Evolutionary conservation across 2,888 invertebrate genomes (phyloP).

Genomic region (Ellobium chinense): DNA sequence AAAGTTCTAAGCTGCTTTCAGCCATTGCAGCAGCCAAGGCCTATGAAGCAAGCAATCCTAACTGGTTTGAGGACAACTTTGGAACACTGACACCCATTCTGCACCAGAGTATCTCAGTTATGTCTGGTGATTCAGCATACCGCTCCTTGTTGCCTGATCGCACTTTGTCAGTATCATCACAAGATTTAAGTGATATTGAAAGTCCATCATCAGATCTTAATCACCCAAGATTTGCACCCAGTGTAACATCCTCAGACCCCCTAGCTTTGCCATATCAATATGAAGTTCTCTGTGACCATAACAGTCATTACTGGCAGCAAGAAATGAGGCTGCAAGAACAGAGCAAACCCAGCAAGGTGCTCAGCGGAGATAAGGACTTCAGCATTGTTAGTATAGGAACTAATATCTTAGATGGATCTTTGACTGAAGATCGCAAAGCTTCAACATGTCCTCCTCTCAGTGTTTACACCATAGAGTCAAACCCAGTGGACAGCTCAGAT

Average conservation of each 20-base stretch:
- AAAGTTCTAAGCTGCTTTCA: neutral
- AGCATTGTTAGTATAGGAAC: neutral
- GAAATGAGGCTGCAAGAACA: neutral
- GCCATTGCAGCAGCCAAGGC: neutral
- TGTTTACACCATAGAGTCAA: too few species aligned
- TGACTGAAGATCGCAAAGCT: neutral
- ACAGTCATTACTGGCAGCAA: neutral
- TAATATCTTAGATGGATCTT: neutral
- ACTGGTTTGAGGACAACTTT: constrained; percentile 9
- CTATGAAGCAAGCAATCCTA: constrained; percentile 15
- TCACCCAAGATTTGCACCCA: neutral
- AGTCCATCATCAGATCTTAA: neutral
- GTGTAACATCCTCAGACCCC: neutral
- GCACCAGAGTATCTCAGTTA: neutral
- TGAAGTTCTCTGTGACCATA: neutral
- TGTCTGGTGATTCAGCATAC: neutral
- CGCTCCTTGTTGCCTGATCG: neutral
- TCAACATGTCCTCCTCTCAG: neutral
- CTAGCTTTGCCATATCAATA: neutral
- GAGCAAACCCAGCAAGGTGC: too few species aligned
- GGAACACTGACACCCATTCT: neutral
- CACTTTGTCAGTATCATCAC: neutral
- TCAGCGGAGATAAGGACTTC: too few species aligned
- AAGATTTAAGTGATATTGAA: neutral
- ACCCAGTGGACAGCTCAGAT: too few species aligned